These are phyloP conservation scores for Acronicta aceris DNA, from an alignment of 2,888 invertebrate species.

Conservation along the genomic window DNA sequence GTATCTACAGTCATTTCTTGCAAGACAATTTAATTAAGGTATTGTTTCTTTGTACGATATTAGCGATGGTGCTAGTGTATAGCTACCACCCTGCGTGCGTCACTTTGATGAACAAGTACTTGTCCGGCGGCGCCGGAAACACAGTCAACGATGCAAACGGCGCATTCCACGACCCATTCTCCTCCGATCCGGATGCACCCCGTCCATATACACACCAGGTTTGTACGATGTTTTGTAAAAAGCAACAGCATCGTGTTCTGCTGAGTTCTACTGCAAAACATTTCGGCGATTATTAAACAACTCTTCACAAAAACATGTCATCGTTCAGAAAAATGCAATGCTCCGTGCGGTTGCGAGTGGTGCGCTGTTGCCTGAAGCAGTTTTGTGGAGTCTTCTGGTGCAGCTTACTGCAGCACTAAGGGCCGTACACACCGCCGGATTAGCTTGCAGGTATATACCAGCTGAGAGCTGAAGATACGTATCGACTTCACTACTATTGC, in stretches of 20 bases:
- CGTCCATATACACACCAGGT: slow-evolving; percentile 94
- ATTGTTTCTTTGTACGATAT: slow-evolving; percentile 35
- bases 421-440: slow-evolving; percentile 94
- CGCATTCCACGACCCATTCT: slow-evolving; percentile 91
- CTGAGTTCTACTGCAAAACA: neutral
- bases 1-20: too few relatives aligned
- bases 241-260: neutral
- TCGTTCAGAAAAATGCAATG: slow-evolving; percentile 92
- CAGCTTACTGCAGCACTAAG: slow-evolving; percentile 98
- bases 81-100: slow-evolving; percentile 98
- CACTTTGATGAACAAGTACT: slow-evolving; percentile 96
- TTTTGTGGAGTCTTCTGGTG: slow-evolving; percentile 98
- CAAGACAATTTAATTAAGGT: neutral
- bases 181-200: slow-evolving; percentile 94
- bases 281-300: neutral
- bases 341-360: slow-evolving; percentile 92
- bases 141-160: slow-evolving; percentile 64
- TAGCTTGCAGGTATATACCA: slow-evolving; percentile 88
- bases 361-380: slow-evolving; percentile 94
- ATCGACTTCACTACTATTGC: slow-evolving; percentile 2
- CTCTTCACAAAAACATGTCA: slow-evolving; percentile 5
- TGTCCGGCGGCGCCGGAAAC: slow-evolving; percentile 83
- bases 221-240: slow-evolving; percentile 3
- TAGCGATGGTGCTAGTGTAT: slow-evolving; percentile 98
- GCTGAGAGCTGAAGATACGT: slow-evolving; percentile 1